phyloP scores from a whole-genome alignment of 2,113 vertebrate species.

The Limnothrissa miodon region DNA sequence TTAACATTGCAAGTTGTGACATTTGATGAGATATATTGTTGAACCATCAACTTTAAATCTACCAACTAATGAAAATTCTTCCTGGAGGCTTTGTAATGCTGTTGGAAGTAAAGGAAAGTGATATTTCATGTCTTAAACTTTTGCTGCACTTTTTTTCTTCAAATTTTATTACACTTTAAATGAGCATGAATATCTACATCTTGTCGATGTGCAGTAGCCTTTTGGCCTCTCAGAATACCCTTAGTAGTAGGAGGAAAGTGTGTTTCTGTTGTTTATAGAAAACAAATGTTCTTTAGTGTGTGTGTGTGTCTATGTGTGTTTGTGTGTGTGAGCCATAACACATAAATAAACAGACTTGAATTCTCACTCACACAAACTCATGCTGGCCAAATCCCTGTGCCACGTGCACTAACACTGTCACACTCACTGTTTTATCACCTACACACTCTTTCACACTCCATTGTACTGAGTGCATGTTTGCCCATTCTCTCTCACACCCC shows the following conservation, averaged over 20 bases:
- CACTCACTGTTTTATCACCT: slow-evolving; percentile 2
- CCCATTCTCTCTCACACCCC: slow-evolving; percentile 14
- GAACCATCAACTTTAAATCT: background rate
- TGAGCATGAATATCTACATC: background rate
- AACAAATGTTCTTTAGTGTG: background rate
- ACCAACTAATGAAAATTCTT: background rate
- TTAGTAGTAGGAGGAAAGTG: slow-evolving; percentile 39
- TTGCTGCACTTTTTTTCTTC: background rate
- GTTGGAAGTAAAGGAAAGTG: background rate
- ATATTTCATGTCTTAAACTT: background rate
- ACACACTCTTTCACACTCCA: slow-evolving; percentile 11
- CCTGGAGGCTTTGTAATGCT: background rate
- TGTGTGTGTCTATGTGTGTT: slow-evolving; percentile 21
- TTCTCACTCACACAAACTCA: slow-evolving; percentile 24
- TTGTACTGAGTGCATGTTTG: background rate
- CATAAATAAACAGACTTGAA: slow-evolving; percentile 1
- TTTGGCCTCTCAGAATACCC: background rate
- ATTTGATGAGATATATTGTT: background rate
- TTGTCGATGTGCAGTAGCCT: slow-evolving; percentile 60
- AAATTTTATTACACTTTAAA: background rate
- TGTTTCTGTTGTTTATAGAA: slow-evolving; percentile 43
- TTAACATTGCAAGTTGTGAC: background rate
- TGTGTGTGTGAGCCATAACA: background rate
- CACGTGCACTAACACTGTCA: slow-evolving; percentile 28
- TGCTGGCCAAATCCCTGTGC: background rate